Evolutionary conservation across 2,797 vertebrate species (phyloP).

Genomic region (Sebastes minor): DNA sequence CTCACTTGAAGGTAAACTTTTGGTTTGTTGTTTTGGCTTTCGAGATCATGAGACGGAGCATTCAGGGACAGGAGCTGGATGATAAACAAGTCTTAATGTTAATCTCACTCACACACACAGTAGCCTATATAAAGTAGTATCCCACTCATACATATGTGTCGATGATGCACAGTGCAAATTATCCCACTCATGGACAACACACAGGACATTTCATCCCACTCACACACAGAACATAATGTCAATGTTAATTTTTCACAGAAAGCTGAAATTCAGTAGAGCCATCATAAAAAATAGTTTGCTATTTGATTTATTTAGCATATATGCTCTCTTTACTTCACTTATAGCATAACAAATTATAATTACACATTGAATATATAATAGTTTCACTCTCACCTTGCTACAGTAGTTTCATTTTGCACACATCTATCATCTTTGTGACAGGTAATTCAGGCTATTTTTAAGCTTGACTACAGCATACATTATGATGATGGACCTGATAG

Average conservation of each 20-base stretch:
- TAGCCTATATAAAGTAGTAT: background rate
- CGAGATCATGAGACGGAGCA: constrained; percentile 3
- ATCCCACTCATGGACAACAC: constrained; percentile 19
- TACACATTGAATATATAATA: background rate
- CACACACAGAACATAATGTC: background rate
- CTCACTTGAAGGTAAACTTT: constrained; percentile 12
- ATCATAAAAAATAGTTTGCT: background rate
- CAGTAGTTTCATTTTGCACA: background rate
- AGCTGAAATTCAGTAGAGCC: background rate
- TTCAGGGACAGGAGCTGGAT: background rate
- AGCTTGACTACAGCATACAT: constrained; percentile 1
- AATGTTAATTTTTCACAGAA: constrained; percentile 2
- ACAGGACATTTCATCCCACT: constrained; percentile 12
- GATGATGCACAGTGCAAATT: constrained; percentile 2
- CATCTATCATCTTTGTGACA: constrained; percentile 1
- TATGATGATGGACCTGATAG: constrained; percentile 19
- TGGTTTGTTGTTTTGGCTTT: constrained; percentile 15
- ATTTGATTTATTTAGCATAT: background rate
- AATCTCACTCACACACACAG: background rate
- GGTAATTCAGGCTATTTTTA: constrained; percentile 19
- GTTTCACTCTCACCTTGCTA: background rate
- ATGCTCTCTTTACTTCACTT: background rate
- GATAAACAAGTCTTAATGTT: constrained; percentile 13
- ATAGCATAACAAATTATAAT: background rate
- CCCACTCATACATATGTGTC: constrained; percentile 5